These are phyloP conservation scores for Bombus picipes DNA, from an alignment of 1,140 invertebrate genomes.

Conservation along the genomic window DNA sequence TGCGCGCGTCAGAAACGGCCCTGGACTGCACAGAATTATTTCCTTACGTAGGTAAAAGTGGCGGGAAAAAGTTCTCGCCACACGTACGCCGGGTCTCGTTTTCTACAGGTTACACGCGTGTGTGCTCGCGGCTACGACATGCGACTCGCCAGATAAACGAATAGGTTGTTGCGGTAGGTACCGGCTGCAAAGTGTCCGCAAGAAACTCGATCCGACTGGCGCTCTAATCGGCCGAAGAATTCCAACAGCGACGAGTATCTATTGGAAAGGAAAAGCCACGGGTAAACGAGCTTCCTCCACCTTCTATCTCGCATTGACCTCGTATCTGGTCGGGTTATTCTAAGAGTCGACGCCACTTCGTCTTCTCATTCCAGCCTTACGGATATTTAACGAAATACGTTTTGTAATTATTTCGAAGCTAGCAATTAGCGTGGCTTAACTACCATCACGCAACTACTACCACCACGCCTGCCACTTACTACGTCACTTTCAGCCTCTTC, in stretches of 20 bases:
- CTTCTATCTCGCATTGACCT: background rate
- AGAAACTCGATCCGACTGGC: conserved; percentile 65
- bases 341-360: background rate
- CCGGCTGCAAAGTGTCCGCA: conserved; percentile 63
- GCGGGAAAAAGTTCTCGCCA: background rate
- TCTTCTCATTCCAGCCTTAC: background rate
- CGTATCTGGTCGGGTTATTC: no score
- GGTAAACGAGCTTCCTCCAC: conserved; percentile 46
- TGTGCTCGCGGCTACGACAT: conserved; percentile 45
- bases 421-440: background rate
- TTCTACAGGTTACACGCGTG: conserved; percentile 11
- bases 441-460: background rate
- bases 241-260: conserved; percentile 51
- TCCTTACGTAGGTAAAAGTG: conserved; percentile 8
- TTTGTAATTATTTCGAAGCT: background rate
- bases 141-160: conserved; percentile 58
- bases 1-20: background rate
- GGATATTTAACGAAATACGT: background rate
- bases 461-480: background rate
- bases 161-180: conserved; percentile 71
- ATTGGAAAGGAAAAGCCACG: conserved; percentile 64
- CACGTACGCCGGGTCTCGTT: background rate
- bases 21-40: conserved; percentile 11
- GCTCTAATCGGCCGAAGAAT: conserved; percentile 67
- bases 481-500: background rate